These are phyloP conservation scores for Syrrhaptes paradoxus DNA, from an alignment of 2,113 vertebrate genomes.

Conservation along the genomic window DNA sequence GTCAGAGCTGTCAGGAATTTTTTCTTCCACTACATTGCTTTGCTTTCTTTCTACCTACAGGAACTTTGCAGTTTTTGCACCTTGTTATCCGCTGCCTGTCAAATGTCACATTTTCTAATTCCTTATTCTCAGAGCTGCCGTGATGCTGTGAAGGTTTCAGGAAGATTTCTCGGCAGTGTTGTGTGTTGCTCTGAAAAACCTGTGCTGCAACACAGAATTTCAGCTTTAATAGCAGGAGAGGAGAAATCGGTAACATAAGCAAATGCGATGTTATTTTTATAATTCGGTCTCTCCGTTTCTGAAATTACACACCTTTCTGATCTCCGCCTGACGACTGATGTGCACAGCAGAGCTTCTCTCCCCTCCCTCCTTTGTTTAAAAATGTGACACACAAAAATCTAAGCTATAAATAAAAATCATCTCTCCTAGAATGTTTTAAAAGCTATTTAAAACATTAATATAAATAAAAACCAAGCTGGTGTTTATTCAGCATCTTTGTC, in stretches of 20 bases:
- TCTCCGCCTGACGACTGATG: accelerated
- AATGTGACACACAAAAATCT: conserved; percentile 58
- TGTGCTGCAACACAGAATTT: accelerated
- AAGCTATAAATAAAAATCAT: conserved; percentile 39
- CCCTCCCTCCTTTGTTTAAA: conserved; percentile 48
- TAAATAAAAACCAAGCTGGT: conserved; percentile 37
- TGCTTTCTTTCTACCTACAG: conserved; percentile 28
- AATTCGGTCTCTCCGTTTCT: background rate
- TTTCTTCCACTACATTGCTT: conserved; percentile 57
- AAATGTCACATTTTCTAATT: conserved; percentile 40
- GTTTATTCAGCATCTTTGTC: conserved; percentile 37
- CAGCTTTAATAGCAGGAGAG: background rate
- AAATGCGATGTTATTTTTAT: background rate
- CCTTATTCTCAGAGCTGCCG: background rate
- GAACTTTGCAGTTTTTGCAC: conserved; percentile 31
- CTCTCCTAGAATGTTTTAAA: conserved; percentile 25
- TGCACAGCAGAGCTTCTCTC: background rate
- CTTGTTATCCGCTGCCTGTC: conserved; percentile 26
- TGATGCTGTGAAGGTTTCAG: accelerated
- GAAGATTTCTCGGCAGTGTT: background rate
- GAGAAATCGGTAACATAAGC: background rate
- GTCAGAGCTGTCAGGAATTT: conserved; percentile 49
- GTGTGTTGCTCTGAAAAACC: background rate
- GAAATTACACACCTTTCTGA: background rate
- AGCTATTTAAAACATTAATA: conserved; percentile 6